Conservation (phyloP, 2,888 invertebrate genomes). For the Mimumesa dahlbomi region DNA sequence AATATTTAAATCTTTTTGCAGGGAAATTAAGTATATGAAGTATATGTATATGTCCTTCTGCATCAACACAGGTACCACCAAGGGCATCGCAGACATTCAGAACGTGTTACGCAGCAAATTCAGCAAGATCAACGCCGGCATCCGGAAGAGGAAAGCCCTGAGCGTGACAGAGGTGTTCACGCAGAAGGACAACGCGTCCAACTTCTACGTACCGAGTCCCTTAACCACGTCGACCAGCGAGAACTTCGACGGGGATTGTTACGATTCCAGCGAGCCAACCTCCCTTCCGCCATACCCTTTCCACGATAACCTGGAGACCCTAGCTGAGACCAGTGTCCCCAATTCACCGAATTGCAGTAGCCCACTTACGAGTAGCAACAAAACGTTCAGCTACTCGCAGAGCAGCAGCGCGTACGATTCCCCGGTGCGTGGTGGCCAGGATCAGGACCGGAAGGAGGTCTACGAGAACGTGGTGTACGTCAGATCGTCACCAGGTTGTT, state of each 20-base stretch:
- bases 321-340: slow-evolving; percentile 79
- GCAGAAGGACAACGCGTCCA: slow-evolving; percentile 73
- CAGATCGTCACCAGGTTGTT: slow-evolving; percentile 46
- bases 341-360: slow-evolving; percentile 68
- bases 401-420: slow-evolving; percentile 41
- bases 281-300: slow-evolving; percentile 80
- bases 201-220: slow-evolving; percentile 87
- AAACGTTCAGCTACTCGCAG: slow-evolving; percentile 61
- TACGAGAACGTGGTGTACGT: slow-evolving; percentile 63
- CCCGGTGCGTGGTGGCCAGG: slow-evolving; percentile 20
- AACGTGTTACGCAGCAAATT: slow-evolving; percentile 84
- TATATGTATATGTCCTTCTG: neutral
- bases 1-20: no score
- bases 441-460: slow-evolving; percentile 52
- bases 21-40: no score
- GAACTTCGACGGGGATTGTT: slow-evolving; percentile 62
- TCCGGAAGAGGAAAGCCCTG: slow-evolving; percentile 85
- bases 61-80: slow-evolving; percentile 73
- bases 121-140: slow-evolving; percentile 86
- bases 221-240: slow-evolving; percentile 72
- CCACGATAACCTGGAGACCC: slow-evolving; percentile 75
- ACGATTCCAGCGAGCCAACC: slow-evolving; percentile 77
- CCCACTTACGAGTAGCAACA: slow-evolving; percentile 48
- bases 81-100: slow-evolving; percentile 85
- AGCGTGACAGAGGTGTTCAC: slow-evolving; percentile 86